Evolutionary conservation across 2,888 invertebrate genomes (phyloP).

Genomic region (Ochropleura plecta): DNA sequence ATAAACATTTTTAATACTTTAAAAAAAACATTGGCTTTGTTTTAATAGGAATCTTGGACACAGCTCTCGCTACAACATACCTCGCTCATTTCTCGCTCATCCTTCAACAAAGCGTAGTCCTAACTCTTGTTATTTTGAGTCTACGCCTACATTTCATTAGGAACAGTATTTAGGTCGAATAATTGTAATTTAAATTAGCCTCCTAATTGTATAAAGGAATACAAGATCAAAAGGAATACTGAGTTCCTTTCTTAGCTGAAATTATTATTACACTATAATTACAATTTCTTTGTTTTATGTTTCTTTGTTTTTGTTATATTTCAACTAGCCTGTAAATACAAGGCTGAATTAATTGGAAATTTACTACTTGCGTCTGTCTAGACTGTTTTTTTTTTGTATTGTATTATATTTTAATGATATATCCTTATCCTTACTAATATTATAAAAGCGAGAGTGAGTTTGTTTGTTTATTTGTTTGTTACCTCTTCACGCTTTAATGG

Average conservation of each 20-base stretch:
- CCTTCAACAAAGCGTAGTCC: background rate
- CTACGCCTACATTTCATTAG: background rate
- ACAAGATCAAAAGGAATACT: slow-evolving; percentile 35
- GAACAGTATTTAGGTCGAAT: slow-evolving; percentile 20
- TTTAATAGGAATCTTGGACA: no score
- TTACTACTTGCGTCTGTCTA: background rate
- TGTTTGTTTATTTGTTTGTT: no score
- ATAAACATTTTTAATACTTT: no score
- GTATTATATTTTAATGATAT: no score
- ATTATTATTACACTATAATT: background rate
- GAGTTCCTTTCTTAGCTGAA: background rate
- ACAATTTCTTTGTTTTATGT: slow-evolving; percentile 13
- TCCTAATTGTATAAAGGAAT: slow-evolving; percentile 46
- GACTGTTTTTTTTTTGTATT: background rate
- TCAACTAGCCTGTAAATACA: background rate
- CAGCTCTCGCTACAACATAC: background rate
- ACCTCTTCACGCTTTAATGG: no score
- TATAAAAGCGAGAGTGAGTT: no score
- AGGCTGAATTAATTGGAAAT: slow-evolving; percentile 8
- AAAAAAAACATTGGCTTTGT: no score
- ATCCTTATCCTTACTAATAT: no score
- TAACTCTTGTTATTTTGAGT: slow-evolving; percentile 11
- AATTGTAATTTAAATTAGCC: slow-evolving; percentile 46
- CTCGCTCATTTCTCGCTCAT: slow-evolving; percentile 32
- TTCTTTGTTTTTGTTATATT: slow-evolving; percentile 5